Evolutionary conservation across 2,797 vertebrate species (phyloP).

Genomic region (Rhinatrema bivittatum): DNA sequence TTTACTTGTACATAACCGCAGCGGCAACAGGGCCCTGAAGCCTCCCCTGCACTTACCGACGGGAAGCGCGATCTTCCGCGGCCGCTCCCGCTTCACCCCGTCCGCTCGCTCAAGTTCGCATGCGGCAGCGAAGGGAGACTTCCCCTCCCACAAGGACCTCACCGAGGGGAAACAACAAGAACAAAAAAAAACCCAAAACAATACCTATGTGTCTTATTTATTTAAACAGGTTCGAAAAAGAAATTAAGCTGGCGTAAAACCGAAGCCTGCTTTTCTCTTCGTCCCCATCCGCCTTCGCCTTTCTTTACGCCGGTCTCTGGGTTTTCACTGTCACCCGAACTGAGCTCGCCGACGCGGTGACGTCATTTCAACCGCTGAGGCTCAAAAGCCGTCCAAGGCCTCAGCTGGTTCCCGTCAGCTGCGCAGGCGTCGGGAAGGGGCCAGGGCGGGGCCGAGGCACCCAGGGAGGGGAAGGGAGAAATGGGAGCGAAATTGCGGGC

Average conservation of each 20-base stretch:
- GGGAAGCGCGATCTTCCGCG: constrained; percentile 30
- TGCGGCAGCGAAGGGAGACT: constrained; percentile 25
- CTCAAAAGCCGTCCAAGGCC: constrained; percentile 34
- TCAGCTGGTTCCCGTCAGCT: no score
- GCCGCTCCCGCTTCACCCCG: constrained; percentile 21
- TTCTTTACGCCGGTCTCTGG: constrained; percentile 17
- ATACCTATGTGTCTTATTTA: no score
- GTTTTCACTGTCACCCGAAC: constrained; percentile 45
- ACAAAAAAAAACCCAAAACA: no score
- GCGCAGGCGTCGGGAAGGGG: constrained; percentile 23
- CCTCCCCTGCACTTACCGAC: constrained; percentile 39
- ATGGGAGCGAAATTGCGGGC: not conserved
- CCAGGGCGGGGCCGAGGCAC: constrained; percentile 5
- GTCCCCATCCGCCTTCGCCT: constrained; percentile 21
- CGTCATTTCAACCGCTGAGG: constrained; percentile 43
- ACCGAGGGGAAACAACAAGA: no score
- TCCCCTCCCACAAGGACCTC: constrained; percentile 45
- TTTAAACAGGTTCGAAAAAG: no score
- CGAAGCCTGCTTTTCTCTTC: no score
- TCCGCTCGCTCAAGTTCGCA: not conserved
- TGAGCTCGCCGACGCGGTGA: constrained; percentile 50
- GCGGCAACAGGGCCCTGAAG: not conserved
- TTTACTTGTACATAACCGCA: no score
- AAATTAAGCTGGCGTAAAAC: no score
- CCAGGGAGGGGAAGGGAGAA: not conserved